These are phyloP conservation scores for Vulpes lagopus DNA, from an alignment of 2,113 vertebrate species.

Conservation along the genomic window DNA sequence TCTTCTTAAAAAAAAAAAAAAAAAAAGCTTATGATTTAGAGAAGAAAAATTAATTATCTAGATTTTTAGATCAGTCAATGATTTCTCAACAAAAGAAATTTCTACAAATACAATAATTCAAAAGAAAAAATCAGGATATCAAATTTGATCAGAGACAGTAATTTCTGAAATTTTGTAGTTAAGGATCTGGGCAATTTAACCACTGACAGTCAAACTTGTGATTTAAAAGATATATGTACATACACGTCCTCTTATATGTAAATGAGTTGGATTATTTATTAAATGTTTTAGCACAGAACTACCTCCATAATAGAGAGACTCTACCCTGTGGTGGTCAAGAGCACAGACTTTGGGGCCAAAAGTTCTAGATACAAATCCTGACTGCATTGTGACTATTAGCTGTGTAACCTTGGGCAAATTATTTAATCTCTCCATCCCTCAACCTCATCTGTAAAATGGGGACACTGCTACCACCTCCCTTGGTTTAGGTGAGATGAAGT, in stretches of 20 bases:
- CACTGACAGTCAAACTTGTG: background rate
- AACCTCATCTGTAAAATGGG: background rate
- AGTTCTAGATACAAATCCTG: background rate
- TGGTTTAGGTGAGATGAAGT: background rate
- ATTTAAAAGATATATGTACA: background rate
- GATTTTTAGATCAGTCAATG: conserved; percentile 25
- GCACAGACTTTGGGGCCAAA: background rate
- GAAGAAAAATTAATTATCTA: conserved; percentile 20
- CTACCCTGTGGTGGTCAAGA: background rate
- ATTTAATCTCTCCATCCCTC: background rate
- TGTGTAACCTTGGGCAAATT: background rate
- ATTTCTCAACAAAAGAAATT: conserved; percentile 45
- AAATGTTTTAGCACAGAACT: background rate
- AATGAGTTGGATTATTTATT: background rate
- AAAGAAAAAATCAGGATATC: conserved; percentile 41
- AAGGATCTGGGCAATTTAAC: background rate
- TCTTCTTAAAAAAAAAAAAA: conserved; percentile 48
- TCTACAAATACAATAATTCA: conserved; percentile 40
- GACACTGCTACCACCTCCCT: background rate
- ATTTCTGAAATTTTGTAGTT: conserved; percentile 67
- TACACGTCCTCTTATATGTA: background rate
- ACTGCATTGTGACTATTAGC: background rate
- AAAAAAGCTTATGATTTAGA: conserved; percentile 26
- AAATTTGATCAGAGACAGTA: conserved; percentile 46
- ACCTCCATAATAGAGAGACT: background rate